Evolutionary conservation across 2,888 invertebrate species (phyloP), one percentile per base, ranked within the genome.

Genomic region (Adineta ricciae): DNA sequence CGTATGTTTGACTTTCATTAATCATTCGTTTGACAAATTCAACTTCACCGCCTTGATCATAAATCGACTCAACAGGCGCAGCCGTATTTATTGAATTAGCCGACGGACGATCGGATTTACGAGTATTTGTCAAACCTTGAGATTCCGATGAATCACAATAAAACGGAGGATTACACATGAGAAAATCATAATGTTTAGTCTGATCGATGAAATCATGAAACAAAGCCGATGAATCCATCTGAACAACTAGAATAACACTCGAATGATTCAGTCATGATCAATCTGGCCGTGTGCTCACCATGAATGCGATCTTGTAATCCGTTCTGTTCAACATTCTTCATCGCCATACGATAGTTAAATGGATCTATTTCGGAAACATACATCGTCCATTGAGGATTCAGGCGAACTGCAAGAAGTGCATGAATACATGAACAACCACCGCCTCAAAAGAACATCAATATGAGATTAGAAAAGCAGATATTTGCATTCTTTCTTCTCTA

Each of bases 111-210:
- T 88, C 88, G 36, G 87, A 88, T 72, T 87, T 88, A 24, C 89
- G 87, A 8, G 88, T 87, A 0, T 87, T 88, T 19, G 87, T 87
- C 38, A 89, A 85, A 11, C 88, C 90, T 86, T 91, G 90, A 2
- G 89, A 89, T 84, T 90, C 90, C 84, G 89, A 86, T 86, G 88
- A 88, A 86, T 90, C 90, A 89, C 88, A 88, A 87, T 95, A 98
- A 91, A 99, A 99, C 24, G 99, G 99, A 56, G 99, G 99, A 92
- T 99, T 99, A 90, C 98, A 98, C 94, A 99, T 95, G 86, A 90
- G 90, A 88, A 92, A 92, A 85, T 90, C 89, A 85, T 88, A 86
- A 36, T 36, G 56, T 21, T 27, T 27, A 41, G 27, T 64, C 36
- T 24, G 50, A 36, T 85, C 85, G n/a, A 49, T 72, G 24, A 84